Percentiles rank a stretch among this genome's conserved stretches.
phyloP scores from a whole-genome alignment of 2,113 vertebrate genomes.

The Ictalurus punctatus region DNA sequence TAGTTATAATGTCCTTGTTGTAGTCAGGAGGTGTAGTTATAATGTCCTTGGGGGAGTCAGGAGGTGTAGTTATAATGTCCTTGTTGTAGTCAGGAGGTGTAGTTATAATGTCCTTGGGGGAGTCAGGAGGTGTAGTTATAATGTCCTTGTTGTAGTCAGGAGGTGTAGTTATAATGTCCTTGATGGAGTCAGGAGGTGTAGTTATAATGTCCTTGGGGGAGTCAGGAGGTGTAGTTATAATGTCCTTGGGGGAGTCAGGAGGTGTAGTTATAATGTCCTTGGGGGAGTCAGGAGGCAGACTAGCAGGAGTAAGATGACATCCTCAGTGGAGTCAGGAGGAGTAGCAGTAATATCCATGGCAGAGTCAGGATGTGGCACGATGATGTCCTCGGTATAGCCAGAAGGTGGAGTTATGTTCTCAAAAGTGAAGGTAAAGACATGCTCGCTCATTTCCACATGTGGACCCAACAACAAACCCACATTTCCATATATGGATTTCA shows the following conservation, averaged over 20 bases:
- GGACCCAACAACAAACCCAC: background rate
- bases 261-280: background rate
- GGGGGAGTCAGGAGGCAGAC: background rate
- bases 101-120: background rate
- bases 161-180: background rate
- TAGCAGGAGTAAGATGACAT: too few species aligned
- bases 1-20: background rate
- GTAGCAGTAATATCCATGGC: background rate
- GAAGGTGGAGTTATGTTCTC: background rate
- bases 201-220: background rate
- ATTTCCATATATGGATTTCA: background rate
- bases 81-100: background rate
- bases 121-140: background rate
- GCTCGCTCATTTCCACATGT: background rate
- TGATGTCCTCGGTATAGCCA: background rate
- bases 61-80: background rate
- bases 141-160: background rate
- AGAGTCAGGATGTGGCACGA: background rate
- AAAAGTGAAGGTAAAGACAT: background rate
- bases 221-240: background rate
- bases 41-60: background rate
- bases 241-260: background rate
- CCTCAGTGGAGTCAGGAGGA: background rate
- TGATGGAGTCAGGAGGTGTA: background rate
- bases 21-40: background rate